Evolutionary conservation across 1,140 invertebrate genomes (phyloP), one percentile per base, ranked within the genome.

Genomic region (Popillia japonica): DNA sequence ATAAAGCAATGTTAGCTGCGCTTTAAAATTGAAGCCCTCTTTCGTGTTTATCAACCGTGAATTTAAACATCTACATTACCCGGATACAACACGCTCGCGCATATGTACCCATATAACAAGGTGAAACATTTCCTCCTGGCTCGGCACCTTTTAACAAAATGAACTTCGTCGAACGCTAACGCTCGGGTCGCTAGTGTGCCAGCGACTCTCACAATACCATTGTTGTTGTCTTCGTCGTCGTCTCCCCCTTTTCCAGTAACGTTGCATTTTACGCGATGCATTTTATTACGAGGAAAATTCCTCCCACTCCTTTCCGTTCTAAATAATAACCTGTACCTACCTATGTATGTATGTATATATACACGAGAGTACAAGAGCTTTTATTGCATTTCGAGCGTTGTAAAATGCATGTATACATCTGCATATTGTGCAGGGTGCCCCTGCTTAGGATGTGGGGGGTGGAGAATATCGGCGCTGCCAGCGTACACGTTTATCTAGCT

Each of bases 21-120:
- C 27, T 34, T 34, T 34, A 34, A 55, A 55, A 55, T 55, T 55
- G 48, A 14, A 55, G 48, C 48, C 14, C 48, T 14, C 48, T 55
- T 55, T 55, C 17, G 48, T 55, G 48, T 55, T 55, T 17, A 55
- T 55, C 48, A 55, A 55, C 14, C 48, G 48, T 55, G n/a, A 55
- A 55, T n/a, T 55, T 7, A 55, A 14, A 55, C 48, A 17, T 6
- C 14, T 55, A 55, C 48, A 17, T n/a, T 17, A 17, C 48, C 48
- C 14, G 0, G 6, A 55, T 6, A 17, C 17, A n/a, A 34, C 27
- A 34, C 27, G 27, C 27, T 34, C 27, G 27, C 27, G 27, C 27
- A 34, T 34, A 34, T 34, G 27, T 34, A 34, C 4, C n/a, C n/a
- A 4, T 34, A 55, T 6, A 55, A 55, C 14, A 55, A n/a, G 17